Conservation (phyloP, 2,888 invertebrate genomes). For the Trachelus iudaicus region DNA sequence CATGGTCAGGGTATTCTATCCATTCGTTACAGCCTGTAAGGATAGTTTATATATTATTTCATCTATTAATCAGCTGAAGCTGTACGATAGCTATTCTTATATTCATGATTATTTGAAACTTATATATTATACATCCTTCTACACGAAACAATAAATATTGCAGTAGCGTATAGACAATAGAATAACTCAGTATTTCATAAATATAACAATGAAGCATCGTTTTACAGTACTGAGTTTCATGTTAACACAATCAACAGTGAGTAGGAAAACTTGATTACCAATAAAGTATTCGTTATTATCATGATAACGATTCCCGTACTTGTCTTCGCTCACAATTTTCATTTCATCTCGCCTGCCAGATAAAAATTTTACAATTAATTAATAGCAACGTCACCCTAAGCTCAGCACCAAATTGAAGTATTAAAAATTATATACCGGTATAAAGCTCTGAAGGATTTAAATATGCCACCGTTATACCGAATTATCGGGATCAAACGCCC, state of each 20-base stretch:
- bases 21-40: conserved; percentile 87
- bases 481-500: conserved; percentile 74
- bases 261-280: conserved; percentile 64
- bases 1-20: conserved; percentile 87
- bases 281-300: conserved; percentile 91
- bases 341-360: conserved; percentile 78
- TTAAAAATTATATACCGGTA: conserved; percentile 73
- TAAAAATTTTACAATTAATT: background rate
- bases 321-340: conserved; percentile 88
- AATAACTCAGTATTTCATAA: too few species aligned
- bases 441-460: conserved; percentile 74
- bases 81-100: too few species aligned
- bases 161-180: too few species aligned
- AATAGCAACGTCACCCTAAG: conserved; percentile 6
- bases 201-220: too few species aligned
- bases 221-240: too few species aligned
- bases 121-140: too few species aligned
- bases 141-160: too few species aligned
- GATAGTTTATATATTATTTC: too few species aligned
- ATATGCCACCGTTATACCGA: conserved; percentile 79
- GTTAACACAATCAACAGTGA: too few species aligned
- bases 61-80: too few species aligned
- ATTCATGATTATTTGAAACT: too few species aligned
- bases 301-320: conserved; percentile 93
- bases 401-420: conserved; percentile 1